Percentiles rank a stretch among this genome's conserved stretches.
Evolutionary conservation across 2,797 vertebrate genomes (phyloP).

Genomic region (Sebastiscus albofasciatus): DNA sequence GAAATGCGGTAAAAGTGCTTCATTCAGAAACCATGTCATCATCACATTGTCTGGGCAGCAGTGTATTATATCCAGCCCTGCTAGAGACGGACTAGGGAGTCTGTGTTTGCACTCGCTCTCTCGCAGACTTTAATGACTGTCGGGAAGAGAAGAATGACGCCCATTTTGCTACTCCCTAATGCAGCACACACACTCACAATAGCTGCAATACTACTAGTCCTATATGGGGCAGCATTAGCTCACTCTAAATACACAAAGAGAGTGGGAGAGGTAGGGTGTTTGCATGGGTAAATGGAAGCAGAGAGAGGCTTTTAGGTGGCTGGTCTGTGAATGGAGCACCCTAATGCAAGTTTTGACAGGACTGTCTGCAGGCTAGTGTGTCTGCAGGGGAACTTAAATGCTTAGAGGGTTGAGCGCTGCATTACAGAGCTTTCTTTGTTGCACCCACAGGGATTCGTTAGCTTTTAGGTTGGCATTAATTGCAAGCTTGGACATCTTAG

Average conservation of each 20-base stretch:
- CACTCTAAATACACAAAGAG: slow-evolving; percentile 41
- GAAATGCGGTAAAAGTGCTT: not conserved
- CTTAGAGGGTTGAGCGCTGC: not conserved
- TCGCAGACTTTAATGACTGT: slow-evolving; percentile 25
- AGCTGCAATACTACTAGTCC: slow-evolving; percentile 1
- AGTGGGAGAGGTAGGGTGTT: slow-evolving; percentile 23
- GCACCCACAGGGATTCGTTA: not conserved
- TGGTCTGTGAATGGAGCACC: not conserved
- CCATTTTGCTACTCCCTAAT: slow-evolving; percentile 43
- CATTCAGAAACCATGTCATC: not conserved
- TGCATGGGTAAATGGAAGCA: slow-evolving; percentile 45
- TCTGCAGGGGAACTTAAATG: not conserved
- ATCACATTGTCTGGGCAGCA: not conserved
- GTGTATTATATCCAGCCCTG: not conserved
- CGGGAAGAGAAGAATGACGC: slow-evolving; percentile 9
- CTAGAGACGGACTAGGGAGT: not conserved
- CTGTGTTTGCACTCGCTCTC: slow-evolving; percentile 3
- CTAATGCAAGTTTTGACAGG: slow-evolving; percentile 39
- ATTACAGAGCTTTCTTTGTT: slow-evolving; percentile 4
- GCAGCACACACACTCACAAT: slow-evolving; percentile 37
- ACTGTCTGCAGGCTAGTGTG: slow-evolving; percentile 11
- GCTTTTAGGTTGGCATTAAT: slow-evolving; percentile 3
- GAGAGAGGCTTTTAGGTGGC: slow-evolving; percentile 45
- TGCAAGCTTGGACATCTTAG: not conserved
- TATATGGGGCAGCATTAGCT: slow-evolving; percentile 38